Conservation (phyloP, 2,113 vertebrate species). For the Podarcis muralis region DNA sequence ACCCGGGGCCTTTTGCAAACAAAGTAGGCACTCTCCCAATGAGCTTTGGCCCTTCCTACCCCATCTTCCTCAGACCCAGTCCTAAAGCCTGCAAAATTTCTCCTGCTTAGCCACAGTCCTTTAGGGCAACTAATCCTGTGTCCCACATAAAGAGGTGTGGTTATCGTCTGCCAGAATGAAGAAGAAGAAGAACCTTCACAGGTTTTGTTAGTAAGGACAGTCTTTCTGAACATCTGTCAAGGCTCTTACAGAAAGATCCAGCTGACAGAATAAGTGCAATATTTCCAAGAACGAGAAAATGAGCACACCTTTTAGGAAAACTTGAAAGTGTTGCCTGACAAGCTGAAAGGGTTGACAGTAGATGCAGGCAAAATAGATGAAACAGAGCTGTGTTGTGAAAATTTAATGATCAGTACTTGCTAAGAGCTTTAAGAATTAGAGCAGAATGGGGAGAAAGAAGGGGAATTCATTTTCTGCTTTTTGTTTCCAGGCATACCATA, state of each 20-base stretch:
- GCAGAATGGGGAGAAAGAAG: slow-evolving; percentile 44
- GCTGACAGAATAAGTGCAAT: neutral
- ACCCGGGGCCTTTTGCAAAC: neutral
- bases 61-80: neutral
- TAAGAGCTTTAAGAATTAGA: slow-evolving; percentile 43
- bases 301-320: neutral
- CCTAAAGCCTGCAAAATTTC: neutral
- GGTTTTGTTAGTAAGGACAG: neutral
- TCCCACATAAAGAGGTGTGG: neutral
- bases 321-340: neutral
- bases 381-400: slow-evolving; percentile 6
- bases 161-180: too few species aligned
- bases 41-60: neutral
- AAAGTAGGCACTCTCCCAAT: neutral
- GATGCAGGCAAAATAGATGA: slow-evolving; percentile 24
- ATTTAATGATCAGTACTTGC: slow-evolving; percentile 34
- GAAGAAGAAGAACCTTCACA: neutral
- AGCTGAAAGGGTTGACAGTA: slow-evolving; percentile 9
- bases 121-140: neutral
- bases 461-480: slow-evolving; percentile 32
- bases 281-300: slow-evolving; percentile 23
- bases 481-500: slow-evolving; percentile 13
- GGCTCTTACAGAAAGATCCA: neutral
- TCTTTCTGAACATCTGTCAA: neutral
- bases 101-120: neutral